These are phyloP conservation scores for Diprion similis DNA, from an alignment of 1,140 invertebrate genomes.

Conservation along the genomic window DNA sequence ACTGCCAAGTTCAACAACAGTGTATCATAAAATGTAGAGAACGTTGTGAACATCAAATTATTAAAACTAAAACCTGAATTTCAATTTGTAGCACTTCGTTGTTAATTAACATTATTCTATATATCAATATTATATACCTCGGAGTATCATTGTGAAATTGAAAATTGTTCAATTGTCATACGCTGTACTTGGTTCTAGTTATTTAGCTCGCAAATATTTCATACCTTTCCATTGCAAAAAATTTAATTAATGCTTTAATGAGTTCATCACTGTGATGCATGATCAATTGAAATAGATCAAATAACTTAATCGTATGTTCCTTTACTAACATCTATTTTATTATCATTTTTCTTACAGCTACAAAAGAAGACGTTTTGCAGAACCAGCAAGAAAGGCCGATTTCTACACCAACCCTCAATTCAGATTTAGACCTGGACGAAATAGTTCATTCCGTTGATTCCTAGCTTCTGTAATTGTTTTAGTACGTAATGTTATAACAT, in stretches of 20 bases:
- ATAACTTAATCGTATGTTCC: too few species aligned
- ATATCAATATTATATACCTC: too few species aligned
- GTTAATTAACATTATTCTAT: too few species aligned
- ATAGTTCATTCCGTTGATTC: not conserved
- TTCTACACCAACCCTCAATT: not conserved
- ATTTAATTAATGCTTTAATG: too few species aligned
- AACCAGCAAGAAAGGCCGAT: not conserved
- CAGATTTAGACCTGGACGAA: not conserved
- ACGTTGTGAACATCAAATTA: not conserved
- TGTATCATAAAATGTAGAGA: slow-evolving; percentile 39
- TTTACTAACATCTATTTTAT: too few species aligned
- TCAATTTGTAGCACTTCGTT: not conserved
- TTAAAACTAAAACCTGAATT: slow-evolving; percentile 2
- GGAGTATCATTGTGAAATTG: too few species aligned
- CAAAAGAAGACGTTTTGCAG: not conserved
- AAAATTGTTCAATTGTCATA: too few species aligned
- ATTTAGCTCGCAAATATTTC: too few species aligned
- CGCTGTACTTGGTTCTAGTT: too few species aligned
- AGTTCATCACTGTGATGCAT: too few species aligned
- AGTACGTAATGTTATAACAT: not conserved
- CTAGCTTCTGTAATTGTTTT: not conserved
- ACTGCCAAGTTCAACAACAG: slow-evolving; percentile 44
- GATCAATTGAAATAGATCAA: too few species aligned
- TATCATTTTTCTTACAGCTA: not conserved
- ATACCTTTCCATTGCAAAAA: too few species aligned